A percentile compares a stretch with the other conserved stretches of the same genome.
These are phyloP conservation scores for Bombyx huttoni DNA, from an alignment of 2,888 invertebrate genomes.

Conservation along the genomic window DNA sequence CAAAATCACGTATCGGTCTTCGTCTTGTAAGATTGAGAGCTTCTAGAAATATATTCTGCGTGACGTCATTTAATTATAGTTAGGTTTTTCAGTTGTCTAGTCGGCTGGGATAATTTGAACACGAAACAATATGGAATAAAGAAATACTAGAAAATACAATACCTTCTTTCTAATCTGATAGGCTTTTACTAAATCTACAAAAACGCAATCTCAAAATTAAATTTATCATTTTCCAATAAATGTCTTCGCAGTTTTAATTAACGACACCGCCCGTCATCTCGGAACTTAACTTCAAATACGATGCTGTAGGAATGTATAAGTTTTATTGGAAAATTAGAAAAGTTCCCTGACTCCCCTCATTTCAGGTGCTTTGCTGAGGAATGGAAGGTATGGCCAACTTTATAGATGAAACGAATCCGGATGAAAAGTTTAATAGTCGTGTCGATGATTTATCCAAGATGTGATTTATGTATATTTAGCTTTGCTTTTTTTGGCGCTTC, in stretches of 20 bases:
- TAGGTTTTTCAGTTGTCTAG: not conserved
- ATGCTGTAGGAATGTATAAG: slow-evolving; percentile 43
- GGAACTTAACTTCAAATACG: slow-evolving; percentile 8
- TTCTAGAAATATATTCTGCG: not conserved
- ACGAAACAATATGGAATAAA: no score
- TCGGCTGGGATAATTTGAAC: no score
- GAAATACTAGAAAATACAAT: no score
- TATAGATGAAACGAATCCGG: slow-evolving; percentile 31
- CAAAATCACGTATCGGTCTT: not conserved
- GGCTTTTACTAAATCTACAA: not conserved
- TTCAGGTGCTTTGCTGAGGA: slow-evolving; percentile 32
- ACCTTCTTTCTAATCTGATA: no score
- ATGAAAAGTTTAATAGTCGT: slow-evolving; percentile 3
- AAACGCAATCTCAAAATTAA: not conserved
- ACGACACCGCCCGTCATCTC: slow-evolving; percentile 17
- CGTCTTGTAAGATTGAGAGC: not conserved
- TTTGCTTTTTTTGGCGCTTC: no score
- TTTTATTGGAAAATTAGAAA: slow-evolving; percentile 63
- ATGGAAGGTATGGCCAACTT: slow-evolving; percentile 45
- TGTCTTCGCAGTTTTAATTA: slow-evolving; percentile 21
- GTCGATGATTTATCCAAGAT: slow-evolving; percentile 2
- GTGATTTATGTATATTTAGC: slow-evolving; percentile 15
- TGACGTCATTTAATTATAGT: not conserved
- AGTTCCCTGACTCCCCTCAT: slow-evolving; percentile 30
- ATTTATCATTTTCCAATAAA: slow-evolving; percentile 1